A percentile compares a stretch with the other conserved stretches of the same genome.
Conservation (phyloP, 2,888 invertebrate genomes). For the Litoditis marina region DNA sequence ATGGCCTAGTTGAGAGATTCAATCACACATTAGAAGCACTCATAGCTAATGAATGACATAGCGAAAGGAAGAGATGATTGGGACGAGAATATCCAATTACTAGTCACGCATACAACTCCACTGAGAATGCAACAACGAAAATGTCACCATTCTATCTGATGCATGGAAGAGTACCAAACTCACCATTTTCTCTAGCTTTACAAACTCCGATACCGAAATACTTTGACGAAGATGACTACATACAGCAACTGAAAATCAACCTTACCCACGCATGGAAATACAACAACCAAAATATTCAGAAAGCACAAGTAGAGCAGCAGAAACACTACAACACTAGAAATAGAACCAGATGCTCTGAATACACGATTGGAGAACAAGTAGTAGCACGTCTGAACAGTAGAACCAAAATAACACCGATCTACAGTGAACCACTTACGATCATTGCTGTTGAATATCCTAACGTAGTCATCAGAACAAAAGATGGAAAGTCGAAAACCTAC, state of each 20-base stretch:
- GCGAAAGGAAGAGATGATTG: slow-evolving; percentile 1
- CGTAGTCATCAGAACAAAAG: neutral
- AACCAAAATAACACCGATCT: neutral
- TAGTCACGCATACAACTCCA: slow-evolving; percentile 7
- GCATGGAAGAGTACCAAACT: slow-evolving; percentile 4
- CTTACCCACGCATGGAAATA: neutral
- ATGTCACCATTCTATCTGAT: slow-evolving; percentile 5
- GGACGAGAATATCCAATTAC: slow-evolving; percentile 6
- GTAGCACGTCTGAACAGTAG: neutral
- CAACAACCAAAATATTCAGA: neutral
- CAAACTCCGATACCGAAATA: neutral
- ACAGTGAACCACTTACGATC: neutral
- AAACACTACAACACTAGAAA: neutral
- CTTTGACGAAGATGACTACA: neutral
- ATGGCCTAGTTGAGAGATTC: slow-evolving; percentile 9
- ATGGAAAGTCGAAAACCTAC: neutral
- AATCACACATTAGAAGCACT: slow-evolving; percentile 5
- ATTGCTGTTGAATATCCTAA: neutral
- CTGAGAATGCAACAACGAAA: slow-evolving; percentile 3
- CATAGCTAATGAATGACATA: neutral
- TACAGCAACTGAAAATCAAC: neutral
- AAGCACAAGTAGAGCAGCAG: neutral
- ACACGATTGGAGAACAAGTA: neutral
- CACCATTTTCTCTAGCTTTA: neutral
- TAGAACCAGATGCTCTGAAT: neutral